Conservation (phyloP, 2,888 invertebrate species). For the Xylota sylvarum region DNA sequence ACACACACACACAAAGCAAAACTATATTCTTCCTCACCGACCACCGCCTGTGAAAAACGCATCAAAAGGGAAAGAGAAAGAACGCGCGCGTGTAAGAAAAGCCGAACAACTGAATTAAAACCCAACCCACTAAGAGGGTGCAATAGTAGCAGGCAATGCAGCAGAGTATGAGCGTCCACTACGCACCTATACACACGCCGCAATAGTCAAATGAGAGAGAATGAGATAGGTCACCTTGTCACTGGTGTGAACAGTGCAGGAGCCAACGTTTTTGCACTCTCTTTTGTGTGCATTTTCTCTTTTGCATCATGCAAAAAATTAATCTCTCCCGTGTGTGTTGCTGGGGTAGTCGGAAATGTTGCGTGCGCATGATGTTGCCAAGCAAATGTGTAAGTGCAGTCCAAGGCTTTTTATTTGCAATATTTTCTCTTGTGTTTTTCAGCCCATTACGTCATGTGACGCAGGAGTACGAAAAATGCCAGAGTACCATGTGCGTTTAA, state of each 20-base stretch:
- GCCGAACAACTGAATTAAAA: slow-evolving; percentile 72
- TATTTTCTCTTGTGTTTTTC: slow-evolving; percentile 49
- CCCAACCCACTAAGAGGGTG: slow-evolving; percentile 75
- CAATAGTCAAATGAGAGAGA: slow-evolving; percentile 6
- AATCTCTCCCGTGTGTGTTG: slow-evolving; percentile 45
- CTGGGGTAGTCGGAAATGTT: slow-evolving; percentile 62
- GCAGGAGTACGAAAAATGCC: slow-evolving; percentile 47
- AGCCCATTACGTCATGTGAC: slow-evolving; percentile 68
- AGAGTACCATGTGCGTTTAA: slow-evolving; percentile 72
- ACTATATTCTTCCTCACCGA: slow-evolving; percentile 31
- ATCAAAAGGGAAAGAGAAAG: slow-evolving; percentile 72
- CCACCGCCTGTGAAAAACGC: slow-evolving; percentile 61
- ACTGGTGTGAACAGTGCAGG: slow-evolving; percentile 64
- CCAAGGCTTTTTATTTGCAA: neutral
- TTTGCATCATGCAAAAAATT: slow-evolving; percentile 39
- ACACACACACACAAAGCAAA: slow-evolving; percentile 33
- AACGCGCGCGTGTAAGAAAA: slow-evolving; percentile 68
- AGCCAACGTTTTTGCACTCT: slow-evolving; percentile 54
- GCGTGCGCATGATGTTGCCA: slow-evolving; percentile 76
- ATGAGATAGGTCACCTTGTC: slow-evolving; percentile 32
- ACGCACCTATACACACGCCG: slow-evolving; percentile 62
- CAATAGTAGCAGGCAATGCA: slow-evolving; percentile 47
- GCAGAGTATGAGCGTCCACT: slow-evolving; percentile 64
- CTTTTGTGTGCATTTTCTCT: slow-evolving; percentile 76
- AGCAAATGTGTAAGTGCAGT: slow-evolving; percentile 25